These are phyloP conservation scores for Tribolium freemani DNA, from an alignment of 2,888 invertebrate species.

Conservation along the genomic window DNA sequence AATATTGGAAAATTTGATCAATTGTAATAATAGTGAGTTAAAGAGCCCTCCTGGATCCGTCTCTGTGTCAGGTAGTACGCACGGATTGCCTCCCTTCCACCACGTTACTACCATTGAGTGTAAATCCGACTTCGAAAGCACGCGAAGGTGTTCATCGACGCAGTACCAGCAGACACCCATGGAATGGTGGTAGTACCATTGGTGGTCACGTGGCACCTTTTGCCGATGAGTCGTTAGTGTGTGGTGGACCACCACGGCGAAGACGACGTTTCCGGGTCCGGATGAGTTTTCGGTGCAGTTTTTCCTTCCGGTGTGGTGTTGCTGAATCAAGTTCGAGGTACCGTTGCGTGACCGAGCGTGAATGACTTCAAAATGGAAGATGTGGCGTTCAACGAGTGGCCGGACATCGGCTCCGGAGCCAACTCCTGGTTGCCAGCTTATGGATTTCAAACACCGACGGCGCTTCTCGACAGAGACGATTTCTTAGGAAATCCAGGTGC, in stretches of 20 bases:
- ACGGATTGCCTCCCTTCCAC: background rate
- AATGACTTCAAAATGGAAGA: conserved; percentile 71
- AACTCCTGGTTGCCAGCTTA: conserved; percentile 86
- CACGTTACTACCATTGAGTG: conserved; percentile 20
- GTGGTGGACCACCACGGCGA: too few relatives aligned
- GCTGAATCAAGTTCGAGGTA: conserved; percentile 35
- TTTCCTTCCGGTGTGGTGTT: conserved; percentile 11
- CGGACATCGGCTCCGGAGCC: conserved; percentile 73
- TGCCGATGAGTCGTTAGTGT: conserved; percentile 5
- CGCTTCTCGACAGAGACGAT: conserved; percentile 71
- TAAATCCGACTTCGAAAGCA: conserved; percentile 40
- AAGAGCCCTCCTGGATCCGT: background rate
- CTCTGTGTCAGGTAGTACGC: conserved; percentile 33
- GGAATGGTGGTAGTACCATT: conserved; percentile 12
- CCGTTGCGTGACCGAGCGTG: conserved; percentile 58
- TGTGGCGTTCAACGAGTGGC: conserved; percentile 76
- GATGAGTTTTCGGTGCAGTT: conserved; percentile 14
- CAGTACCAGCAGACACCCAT: conserved; percentile 16
- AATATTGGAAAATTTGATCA: background rate
- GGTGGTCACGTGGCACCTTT: conserved; percentile 38
- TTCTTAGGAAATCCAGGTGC: conserved; percentile 76
- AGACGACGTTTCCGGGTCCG: background rate
- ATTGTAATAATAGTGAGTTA: too few relatives aligned
- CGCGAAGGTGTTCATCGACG: conserved; percentile 12
- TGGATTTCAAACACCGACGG: conserved; percentile 79